Percentiles rank a stretch among this genome's conserved stretches.
Conservation (phyloP, 2,797 vertebrate genomes). For the Dendrocincla fuliginosa region DNA sequence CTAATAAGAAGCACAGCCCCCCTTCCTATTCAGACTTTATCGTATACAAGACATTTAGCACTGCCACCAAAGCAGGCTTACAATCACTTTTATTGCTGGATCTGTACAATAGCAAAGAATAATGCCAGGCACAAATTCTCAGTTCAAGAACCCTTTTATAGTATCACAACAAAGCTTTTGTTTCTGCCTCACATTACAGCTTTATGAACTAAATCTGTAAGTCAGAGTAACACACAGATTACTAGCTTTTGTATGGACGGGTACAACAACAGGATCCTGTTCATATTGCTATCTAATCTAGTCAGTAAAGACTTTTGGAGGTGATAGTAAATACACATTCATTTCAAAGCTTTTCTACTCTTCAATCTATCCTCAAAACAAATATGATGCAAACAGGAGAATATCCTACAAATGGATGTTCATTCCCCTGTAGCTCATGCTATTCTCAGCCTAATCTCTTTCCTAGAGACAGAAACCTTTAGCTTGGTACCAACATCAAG, state of each 20-base stretch:
- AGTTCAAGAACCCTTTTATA: not conserved
- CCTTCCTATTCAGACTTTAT: not conserved
- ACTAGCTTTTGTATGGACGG: not conserved
- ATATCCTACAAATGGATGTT: not conserved
- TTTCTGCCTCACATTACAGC: not conserved
- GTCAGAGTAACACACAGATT: not conserved
- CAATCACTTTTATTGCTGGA: not conserved
- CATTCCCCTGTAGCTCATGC: not conserved
- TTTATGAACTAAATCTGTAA: not conserved
- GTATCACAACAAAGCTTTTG: not conserved
- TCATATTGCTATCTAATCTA: not conserved
- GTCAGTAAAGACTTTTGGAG: not conserved
- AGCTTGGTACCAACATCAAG: not conserved
- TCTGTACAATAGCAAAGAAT: not conserved
- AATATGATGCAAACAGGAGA: not conserved
- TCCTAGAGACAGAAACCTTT: not conserved
- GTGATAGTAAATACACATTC: not conserved
- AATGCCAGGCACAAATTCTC: not conserved
- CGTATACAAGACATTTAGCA: not conserved
- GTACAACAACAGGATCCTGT: not conserved
- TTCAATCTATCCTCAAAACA: not conserved
- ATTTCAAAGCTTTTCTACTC: not conserved
- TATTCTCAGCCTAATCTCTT: not conserved
- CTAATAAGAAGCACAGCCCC: not conserved
- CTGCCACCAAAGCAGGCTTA: not conserved